These are phyloP conservation scores for Spinus pinus DNA, from an alignment of 2,797 vertebrate genomes.

Conservation along the genomic window DNA sequence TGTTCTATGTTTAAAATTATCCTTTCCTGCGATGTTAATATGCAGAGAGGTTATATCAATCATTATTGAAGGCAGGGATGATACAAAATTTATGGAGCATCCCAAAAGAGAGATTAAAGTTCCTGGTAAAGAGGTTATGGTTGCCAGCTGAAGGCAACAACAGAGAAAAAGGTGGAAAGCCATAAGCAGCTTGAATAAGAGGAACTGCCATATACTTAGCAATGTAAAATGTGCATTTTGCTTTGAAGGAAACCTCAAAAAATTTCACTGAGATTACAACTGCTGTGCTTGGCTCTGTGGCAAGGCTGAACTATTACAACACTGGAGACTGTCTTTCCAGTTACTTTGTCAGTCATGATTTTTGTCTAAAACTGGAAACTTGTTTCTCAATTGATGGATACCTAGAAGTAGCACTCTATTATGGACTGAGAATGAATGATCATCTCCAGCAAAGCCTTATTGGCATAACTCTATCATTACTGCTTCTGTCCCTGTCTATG, in stretches of 20 bases:
- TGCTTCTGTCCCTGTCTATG: not conserved
- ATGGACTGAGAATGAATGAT: not conserved
- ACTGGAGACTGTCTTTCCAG: not conserved
- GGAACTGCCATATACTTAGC: not conserved
- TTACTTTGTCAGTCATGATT: not conserved
- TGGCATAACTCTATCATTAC: not conserved
- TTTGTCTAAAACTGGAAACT: not conserved
- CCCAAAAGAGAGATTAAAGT: not conserved
- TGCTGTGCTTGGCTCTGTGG: not conserved
- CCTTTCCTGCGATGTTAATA: not conserved
- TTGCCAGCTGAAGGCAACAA: not conserved
- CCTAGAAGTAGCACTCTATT: not conserved
- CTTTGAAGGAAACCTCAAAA: not conserved
- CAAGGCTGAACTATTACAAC: not conserved
- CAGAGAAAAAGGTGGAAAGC: not conserved
- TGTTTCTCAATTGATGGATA: not conserved
- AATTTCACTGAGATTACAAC: not conserved
- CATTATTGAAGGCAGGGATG: not conserved
- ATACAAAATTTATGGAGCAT: not conserved
- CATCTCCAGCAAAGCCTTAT: not conserved
- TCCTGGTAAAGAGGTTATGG: not conserved
- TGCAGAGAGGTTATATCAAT: not conserved
- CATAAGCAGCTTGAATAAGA: not conserved
- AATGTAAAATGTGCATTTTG: not conserved
- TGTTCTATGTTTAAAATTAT: not conserved